Evolutionary conservation across 2,888 invertebrate genomes (phyloP).

Genomic region (Nudaria mundana): DNA sequence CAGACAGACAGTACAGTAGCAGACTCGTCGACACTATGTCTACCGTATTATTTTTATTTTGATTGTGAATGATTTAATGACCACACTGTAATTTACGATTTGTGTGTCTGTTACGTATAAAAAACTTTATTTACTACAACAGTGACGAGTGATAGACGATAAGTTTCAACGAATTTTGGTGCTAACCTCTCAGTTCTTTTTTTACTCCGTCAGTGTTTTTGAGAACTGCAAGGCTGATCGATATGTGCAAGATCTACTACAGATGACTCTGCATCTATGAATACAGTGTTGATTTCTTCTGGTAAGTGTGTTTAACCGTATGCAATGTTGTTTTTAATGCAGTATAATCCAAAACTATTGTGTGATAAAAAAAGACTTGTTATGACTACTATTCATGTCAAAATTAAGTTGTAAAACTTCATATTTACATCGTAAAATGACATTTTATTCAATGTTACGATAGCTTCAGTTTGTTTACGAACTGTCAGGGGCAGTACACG

Average conservation of each 20-base stretch:
- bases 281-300: slow-evolving; percentile 58
- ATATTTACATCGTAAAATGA: slow-evolving; percentile 43
- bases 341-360: slow-evolving; percentile 28
- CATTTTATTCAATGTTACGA: slow-evolving; percentile 71
- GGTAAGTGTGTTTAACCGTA: slow-evolving; percentile 51
- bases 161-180: slow-evolving; percentile 62
- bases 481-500: slow-evolving; percentile 82
- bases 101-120: slow-evolving; percentile 50
- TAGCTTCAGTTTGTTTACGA: slow-evolving; percentile 82
- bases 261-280: slow-evolving; percentile 73
- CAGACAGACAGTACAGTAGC: slow-evolving; percentile 54
- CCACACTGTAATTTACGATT: slow-evolving; percentile 48
- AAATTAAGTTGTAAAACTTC: slow-evolving; percentile 20
- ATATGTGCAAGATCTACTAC: slow-evolving; percentile 79
- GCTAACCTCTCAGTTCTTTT: slow-evolving; percentile 75
- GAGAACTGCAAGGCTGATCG: slow-evolving; percentile 80
- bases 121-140: slow-evolving; percentile 53
- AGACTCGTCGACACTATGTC: slow-evolving; percentile 77
- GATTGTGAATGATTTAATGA: slow-evolving; percentile 74
- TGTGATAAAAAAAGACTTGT: slow-evolving; percentile 35
- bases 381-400: slow-evolving; percentile 20
- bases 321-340: slow-evolving; percentile 17
- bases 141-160: slow-evolving; percentile 61
- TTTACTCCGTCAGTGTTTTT: slow-evolving; percentile 68
- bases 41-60: slow-evolving; percentile 78